phyloP scores from a whole-genome alignment of 2,797 vertebrate species.

The Dryobates pubescens region DNA sequence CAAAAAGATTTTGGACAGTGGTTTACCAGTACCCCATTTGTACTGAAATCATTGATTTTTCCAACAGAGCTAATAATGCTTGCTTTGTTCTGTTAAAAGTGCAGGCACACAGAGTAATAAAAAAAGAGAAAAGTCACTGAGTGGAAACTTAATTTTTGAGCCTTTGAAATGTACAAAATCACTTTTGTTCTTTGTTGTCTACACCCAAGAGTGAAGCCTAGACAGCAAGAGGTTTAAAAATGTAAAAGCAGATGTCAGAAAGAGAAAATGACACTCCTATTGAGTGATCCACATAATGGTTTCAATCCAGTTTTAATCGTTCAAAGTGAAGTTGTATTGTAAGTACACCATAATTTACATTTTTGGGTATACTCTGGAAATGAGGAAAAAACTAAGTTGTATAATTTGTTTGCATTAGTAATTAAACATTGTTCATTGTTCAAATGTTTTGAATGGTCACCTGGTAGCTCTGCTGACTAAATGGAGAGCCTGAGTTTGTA shows the following conservation, averaged over 20 bases:
- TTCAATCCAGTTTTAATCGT: background rate
- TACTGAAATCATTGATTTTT: background rate
- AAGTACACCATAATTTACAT: background rate
- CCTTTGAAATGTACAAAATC: background rate
- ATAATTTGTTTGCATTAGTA: background rate
- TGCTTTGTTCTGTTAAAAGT: background rate
- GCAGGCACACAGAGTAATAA: background rate
- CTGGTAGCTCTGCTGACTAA: background rate
- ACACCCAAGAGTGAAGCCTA: background rate
- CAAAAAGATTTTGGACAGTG: background rate
- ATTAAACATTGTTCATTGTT: background rate
- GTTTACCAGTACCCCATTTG: background rate
- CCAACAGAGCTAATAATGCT: background rate
- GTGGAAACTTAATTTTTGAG: background rate
- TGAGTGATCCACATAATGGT: background rate
- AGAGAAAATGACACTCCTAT: background rate
- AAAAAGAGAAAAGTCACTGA: background rate
- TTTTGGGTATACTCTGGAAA: background rate
- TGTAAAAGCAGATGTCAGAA: rapidly evolving
- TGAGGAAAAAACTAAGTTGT: background rate
- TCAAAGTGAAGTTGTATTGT: background rate
- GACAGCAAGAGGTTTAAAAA: background rate
- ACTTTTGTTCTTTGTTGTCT: background rate
- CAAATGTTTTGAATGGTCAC: background rate
- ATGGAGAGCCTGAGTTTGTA: background rate